phyloP scores from a whole-genome alignment of 2,113 vertebrate species.

The Maylandia zebra region DNA sequence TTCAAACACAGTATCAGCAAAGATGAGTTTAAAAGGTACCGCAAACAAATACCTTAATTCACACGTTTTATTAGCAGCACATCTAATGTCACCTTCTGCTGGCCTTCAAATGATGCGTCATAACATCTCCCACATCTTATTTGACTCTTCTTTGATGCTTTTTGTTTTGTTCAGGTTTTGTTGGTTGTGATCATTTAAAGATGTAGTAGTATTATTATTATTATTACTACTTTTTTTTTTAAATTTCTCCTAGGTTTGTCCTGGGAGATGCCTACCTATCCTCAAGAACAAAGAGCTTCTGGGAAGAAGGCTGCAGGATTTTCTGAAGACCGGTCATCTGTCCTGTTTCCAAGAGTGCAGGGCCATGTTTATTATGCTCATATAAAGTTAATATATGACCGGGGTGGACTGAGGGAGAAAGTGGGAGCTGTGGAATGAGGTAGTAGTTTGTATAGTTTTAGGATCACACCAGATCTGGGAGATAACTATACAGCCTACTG shows the following conservation, averaged over 20 bases:
- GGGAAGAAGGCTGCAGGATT: not conserved
- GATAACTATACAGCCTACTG: constrained; percentile 98
- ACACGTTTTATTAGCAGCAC: not conserved
- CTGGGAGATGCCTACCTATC: not conserved
- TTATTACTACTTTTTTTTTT: not conserved
- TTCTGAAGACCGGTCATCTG: not conserved
- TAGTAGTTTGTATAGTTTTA: constrained; percentile 99
- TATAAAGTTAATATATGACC: not conserved
- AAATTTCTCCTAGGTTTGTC: not conserved
- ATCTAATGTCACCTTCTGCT: not conserved
- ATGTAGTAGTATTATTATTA: not conserved
- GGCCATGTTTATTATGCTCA: not conserved
- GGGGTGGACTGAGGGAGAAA: not conserved
- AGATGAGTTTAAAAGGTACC: not conserved
- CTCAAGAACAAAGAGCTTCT: not conserved
- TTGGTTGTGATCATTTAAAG: not conserved
- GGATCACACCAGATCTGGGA: constrained; percentile 95
- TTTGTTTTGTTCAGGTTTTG: not conserved
- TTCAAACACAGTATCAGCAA: not conserved
- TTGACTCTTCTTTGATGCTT: not conserved
- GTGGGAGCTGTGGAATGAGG: constrained; percentile 82
- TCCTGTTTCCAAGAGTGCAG: not conserved
- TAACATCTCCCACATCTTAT: not conserved
- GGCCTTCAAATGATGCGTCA: not conserved
- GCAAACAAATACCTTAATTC: not conserved